Evolutionary conservation across 2,113 vertebrate species (phyloP).

Genomic region (Oryzias javanicus): DNA sequence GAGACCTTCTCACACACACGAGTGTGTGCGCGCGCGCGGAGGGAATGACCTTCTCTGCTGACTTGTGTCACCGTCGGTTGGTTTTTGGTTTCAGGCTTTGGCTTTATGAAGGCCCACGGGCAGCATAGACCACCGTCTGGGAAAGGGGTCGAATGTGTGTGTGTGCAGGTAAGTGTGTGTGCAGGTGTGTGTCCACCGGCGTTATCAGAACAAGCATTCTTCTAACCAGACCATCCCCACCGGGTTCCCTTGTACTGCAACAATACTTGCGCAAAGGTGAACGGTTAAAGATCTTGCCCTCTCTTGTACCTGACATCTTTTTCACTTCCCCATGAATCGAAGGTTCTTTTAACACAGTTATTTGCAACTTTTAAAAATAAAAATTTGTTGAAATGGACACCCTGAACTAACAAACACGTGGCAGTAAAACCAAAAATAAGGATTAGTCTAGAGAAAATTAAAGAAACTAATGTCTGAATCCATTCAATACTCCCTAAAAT

Average conservation of each 20-base stretch:
- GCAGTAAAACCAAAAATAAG: no score
- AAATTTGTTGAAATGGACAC: no score
- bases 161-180: constrained; percentile 22
- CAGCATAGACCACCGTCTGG: constrained; percentile 31
- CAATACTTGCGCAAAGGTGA: background rate
- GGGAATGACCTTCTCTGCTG: constrained; percentile 62
- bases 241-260: constrained; percentile 2
- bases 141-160: constrained; percentile 35
- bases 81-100: constrained; percentile 48
- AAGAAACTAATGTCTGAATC: no score
- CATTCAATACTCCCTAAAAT: no score
- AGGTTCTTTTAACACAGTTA: no score
- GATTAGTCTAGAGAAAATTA: no score
- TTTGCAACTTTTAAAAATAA: no score
- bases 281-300: background rate
- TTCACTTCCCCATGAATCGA: no score
- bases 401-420: no score
- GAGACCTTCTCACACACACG: constrained; percentile 64
- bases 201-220: constrained; percentile 4
- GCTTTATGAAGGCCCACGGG: constrained; percentile 41
- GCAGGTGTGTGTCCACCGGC: background rate
- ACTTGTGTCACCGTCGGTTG: constrained; percentile 57
- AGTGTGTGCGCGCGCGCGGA: constrained; percentile 12
- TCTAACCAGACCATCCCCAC: constrained; percentile 9
- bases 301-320: background rate